phyloP scores from a whole-genome alignment of 2,797 vertebrate genomes.

The Xyrichtys novacula region DNA sequence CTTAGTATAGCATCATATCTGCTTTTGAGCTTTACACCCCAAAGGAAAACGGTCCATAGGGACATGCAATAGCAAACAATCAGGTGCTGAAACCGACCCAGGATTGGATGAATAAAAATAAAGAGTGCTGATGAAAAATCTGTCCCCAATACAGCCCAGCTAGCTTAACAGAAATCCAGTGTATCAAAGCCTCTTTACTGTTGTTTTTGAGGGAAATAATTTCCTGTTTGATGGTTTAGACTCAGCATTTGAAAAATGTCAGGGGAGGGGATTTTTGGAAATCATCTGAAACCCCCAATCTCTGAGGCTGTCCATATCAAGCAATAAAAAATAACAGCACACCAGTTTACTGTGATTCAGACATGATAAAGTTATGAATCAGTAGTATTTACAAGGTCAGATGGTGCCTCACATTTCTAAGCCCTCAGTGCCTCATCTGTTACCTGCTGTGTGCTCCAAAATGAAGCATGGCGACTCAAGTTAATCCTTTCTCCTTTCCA shows the following conservation, averaged over 20 bases:
- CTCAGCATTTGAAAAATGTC: neutral
- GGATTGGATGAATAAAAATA: neutral
- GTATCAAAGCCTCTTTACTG: neutral
- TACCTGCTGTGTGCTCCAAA: slow-evolving; percentile 4
- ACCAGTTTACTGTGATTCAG: neutral
- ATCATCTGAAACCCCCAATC: neutral
- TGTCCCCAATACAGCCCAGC: neutral
- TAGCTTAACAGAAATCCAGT: neutral
- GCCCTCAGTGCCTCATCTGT: slow-evolving; percentile 7
- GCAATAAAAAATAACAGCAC: neutral
- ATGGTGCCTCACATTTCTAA: slow-evolving; percentile 8
- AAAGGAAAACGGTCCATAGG: neutral
- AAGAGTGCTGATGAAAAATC: neutral
- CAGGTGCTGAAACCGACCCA: slow-evolving; percentile 4
- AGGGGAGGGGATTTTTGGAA: neutral
- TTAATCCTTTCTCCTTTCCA: slow-evolving; percentile 43
- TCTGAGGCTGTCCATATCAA: neutral
- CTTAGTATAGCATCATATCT: too few relatives aligned
- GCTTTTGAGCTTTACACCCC: too few relatives aligned
- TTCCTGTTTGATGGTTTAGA: neutral
- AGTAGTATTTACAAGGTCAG: slow-evolving; percentile 36
- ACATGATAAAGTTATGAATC: slow-evolving; percentile 14
- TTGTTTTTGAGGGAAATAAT: neutral
- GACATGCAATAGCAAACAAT: neutral
- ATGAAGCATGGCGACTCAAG: slow-evolving; percentile 18